Percentiles rank a stretch among this genome's conserved stretches.
These are phyloP conservation scores for Synergus laeviventris DNA, from an alignment of 2,888 invertebrate genomes.

Conservation along the genomic window DNA sequence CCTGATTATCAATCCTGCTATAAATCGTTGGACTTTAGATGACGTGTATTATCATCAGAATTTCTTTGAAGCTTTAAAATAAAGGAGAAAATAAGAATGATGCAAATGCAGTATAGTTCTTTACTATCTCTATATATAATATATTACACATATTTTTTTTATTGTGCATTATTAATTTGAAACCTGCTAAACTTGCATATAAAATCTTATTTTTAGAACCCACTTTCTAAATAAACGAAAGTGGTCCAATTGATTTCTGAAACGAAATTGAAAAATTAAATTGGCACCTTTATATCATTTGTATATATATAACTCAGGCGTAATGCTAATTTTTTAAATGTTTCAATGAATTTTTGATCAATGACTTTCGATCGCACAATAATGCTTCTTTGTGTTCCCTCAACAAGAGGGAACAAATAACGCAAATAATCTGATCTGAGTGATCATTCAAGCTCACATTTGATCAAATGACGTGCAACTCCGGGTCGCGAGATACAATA, in stretches of 20 bases:
- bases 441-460: background rate
- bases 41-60: slow-evolving; percentile 13
- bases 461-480: slow-evolving; percentile 9
- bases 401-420: background rate
- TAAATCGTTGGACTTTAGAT: slow-evolving; percentile 26
- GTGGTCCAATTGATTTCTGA: background rate
- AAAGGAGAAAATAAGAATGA: background rate
- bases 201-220: background rate
- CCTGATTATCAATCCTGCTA: slow-evolving; percentile 17
- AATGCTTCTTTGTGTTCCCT: background rate
- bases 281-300: background rate
- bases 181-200: background rate
- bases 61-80: background rate
- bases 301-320: background rate
- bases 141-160: background rate
- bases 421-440: slow-evolving; percentile 3
- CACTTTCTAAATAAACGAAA: background rate
- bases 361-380: background rate
- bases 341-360: background rate
- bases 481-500: background rate
- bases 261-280: background rate
- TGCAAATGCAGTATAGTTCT: background rate
- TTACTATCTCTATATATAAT: background rate
- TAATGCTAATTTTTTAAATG: background rate
- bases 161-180: background rate